Evolutionary conservation across 2,797 vertebrate species (phyloP).

Genomic region (Gambelia wislizenii): DNA sequence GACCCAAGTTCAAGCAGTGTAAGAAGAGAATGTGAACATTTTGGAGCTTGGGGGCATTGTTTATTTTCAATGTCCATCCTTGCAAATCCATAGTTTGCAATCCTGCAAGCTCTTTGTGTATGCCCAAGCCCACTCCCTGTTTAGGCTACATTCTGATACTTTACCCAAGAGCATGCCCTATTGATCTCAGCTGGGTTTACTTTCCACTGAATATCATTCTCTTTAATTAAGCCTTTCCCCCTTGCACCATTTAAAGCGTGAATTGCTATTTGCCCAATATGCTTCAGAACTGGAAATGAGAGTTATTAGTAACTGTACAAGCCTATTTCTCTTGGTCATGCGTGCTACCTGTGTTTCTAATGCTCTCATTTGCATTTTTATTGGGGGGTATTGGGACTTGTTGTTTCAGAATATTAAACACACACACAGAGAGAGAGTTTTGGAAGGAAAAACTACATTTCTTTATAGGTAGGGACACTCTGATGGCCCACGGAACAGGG

Average conservation of each 20-base stretch:
- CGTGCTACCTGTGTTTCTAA: slow-evolving; percentile 30
- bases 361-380: slow-evolving; percentile 53
- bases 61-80: neutral
- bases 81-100: neutral
- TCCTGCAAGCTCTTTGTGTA: neutral
- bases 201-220: neutral
- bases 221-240: neutral
- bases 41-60: neutral
- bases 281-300: slow-evolving; percentile 46
- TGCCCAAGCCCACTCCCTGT: neutral
- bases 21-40: neutral
- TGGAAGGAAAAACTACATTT: slow-evolving; percentile 57
- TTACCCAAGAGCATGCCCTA: too few relatives aligned
- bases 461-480: slow-evolving; percentile 60
- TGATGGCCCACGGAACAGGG: slow-evolving; percentile 39
- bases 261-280: slow-evolving; percentile 36
- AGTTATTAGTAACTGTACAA: slow-evolving; percentile 54
- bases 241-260: neutral
- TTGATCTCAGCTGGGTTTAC: neutral
- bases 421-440: too few relatives aligned
- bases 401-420: too few relatives aligned
- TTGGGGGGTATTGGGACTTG: slow-evolving; percentile 1
- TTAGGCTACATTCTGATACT: neutral
- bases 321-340: slow-evolving; percentile 43
- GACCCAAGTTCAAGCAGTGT: neutral